These are phyloP conservation scores for Lysiphlebus fabarum DNA, from an alignment of 1,140 invertebrate genomes.

Conservation along the genomic window DNA sequence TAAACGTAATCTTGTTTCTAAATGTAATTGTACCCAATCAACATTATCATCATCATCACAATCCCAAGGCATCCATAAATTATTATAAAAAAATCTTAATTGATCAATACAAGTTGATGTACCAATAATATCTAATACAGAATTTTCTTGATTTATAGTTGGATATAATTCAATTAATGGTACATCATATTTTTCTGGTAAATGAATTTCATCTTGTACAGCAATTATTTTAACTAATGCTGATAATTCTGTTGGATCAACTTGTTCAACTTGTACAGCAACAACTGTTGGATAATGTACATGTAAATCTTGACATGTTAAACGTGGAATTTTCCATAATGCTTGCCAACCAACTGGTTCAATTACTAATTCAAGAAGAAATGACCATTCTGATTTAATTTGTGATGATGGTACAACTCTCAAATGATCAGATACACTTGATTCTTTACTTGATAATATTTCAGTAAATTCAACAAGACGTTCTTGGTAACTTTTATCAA, in stretches of 20 bases:
- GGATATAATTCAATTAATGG: conserved; percentile 60
- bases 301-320: conserved; percentile 58
- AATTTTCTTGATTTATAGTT: conserved; percentile 57
- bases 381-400: conserved; percentile 58
- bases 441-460: conserved; percentile 50
- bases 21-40: conserved; percentile 58
- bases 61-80: conserved; percentile 66
- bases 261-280: conserved; percentile 56
- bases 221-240: conserved; percentile 58
- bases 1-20: conserved; percentile 58
- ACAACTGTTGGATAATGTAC: conserved; percentile 62
- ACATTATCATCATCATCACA: conserved; percentile 58
- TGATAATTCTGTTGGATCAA: conserved; percentile 52
- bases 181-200: conserved; percentile 59
- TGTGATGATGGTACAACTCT: conserved; percentile 51
- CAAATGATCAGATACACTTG: conserved; percentile 9
- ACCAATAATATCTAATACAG: conserved; percentile 54
- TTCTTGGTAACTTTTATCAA: conserved; percentile 60
- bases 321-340: conserved; percentile 62
- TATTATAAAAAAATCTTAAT: conserved; percentile 60
- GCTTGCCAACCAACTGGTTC: conserved; percentile 63
- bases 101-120: conserved; percentile 48
- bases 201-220: conserved; percentile 61
- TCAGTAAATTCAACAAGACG: conserved; percentile 57
- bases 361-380: conserved; percentile 57